Conservation (phyloP, 1,140 invertebrate species). For the Mactra quadrangularis region DNA sequence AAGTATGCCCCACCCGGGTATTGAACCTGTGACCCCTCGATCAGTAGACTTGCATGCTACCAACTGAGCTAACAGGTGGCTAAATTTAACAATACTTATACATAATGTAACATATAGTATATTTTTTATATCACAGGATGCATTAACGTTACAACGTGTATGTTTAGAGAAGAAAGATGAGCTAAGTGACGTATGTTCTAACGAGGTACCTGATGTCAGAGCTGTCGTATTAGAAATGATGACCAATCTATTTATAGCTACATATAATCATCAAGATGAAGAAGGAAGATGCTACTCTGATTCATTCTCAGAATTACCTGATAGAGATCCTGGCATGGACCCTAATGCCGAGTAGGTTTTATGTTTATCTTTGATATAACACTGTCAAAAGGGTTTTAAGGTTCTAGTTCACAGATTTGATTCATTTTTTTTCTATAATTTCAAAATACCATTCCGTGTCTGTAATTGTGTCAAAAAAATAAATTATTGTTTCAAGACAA, state of each 20-base stretch:
- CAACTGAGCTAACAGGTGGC: too few species aligned
- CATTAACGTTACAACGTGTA: constrained; percentile 95
- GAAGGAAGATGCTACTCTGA: constrained; percentile 98
- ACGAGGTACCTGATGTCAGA: constrained; percentile 92
- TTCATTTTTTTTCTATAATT: too few species aligned
- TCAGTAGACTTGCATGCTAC: too few species aligned
- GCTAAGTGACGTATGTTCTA: constrained; percentile 90
- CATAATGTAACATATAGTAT: constrained; percentile 1
- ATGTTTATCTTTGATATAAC: too few species aligned
- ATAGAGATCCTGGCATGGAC: constrained; percentile 70
- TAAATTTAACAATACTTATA: too few species aligned
- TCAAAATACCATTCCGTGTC: too few species aligned
- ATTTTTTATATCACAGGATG: constrained; percentile 87
- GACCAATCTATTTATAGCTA: constrained; percentile 94
- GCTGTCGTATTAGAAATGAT: constrained; percentile 96
- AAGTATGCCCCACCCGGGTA: too few species aligned
- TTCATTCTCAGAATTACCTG: constrained; percentile 94
- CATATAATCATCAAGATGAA: constrained; percentile 98
- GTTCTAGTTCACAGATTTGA: too few species aligned
- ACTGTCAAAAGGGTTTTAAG: too few species aligned
- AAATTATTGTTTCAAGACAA: too few species aligned
- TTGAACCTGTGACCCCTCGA: too few species aligned
- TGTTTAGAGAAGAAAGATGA: constrained; percentile 96
- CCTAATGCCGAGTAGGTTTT: constrained; percentile 63
- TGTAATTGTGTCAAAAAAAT: too few species aligned